A percentile compares a stretch with the other conserved stretches of the same genome.
These are phyloP conservation scores for Agrotis ipsilon DNA, from an alignment of 2,888 invertebrate genomes.

Conservation along the genomic window DNA sequence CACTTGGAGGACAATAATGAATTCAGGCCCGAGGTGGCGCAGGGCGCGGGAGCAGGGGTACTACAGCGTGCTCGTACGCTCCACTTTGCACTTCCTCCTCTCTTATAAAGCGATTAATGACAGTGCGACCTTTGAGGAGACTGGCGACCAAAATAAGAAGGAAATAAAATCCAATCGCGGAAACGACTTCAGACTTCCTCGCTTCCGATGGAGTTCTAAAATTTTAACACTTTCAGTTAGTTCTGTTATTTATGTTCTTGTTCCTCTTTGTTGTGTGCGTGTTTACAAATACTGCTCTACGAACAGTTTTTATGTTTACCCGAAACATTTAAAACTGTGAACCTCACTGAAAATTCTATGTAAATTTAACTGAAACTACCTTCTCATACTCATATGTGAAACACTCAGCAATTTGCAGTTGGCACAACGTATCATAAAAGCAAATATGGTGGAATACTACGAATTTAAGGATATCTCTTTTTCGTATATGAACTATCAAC, in stretches of 20 bases:
- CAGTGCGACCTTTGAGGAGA: slow-evolving; percentile 81
- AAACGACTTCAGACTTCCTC: slow-evolving; percentile 67
- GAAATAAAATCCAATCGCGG: slow-evolving; percentile 81
- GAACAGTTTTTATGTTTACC: slow-evolving; percentile 23
- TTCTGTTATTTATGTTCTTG: slow-evolving; percentile 39
- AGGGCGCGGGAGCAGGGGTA: slow-evolving; percentile 63
- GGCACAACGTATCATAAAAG: slow-evolving; percentile 43
- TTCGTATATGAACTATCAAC: slow-evolving; percentile 72
- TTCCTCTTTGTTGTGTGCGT: slow-evolving; percentile 20
- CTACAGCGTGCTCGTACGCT: slow-evolving; percentile 84
- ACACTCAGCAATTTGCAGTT: slow-evolving; percentile 41
- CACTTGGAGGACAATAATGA: slow-evolving; percentile 87
- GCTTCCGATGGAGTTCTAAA: slow-evolving; percentile 48
- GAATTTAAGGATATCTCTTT: slow-evolving; percentile 60
- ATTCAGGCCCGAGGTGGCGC: slow-evolving; percentile 81
- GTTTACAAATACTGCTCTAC: slow-evolving; percentile 23
- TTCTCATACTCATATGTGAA: slow-evolving; percentile 9
- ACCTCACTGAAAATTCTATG: slow-evolving; percentile 13
- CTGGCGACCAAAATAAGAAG: slow-evolving; percentile 82
- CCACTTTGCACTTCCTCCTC: slow-evolving; percentile 86
- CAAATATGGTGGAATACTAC: slow-evolving; percentile 48
- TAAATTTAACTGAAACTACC: slow-evolving; percentile 25
- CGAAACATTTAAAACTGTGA: slow-evolving; percentile 22
- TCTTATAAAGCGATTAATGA: slow-evolving; percentile 88
- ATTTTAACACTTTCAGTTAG: slow-evolving; percentile 50